Base-by-base conservation (phyloP, 1,140 invertebrate species). In the Ectropis grisescens region DNA sequence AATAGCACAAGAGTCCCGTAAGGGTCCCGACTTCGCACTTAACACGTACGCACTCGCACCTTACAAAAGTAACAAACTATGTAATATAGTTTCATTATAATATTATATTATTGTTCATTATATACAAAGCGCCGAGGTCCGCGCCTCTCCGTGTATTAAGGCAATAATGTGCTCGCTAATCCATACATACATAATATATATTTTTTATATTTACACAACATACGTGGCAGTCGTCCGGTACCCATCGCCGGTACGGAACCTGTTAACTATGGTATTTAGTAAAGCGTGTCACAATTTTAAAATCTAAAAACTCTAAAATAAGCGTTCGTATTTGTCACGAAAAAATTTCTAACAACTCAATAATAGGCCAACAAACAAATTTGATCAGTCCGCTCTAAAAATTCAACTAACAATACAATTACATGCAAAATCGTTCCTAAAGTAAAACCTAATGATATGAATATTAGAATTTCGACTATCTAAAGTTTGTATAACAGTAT, bases 361-460 rank as follows among this genome's bases (percentile, higher is more conserved):
- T 60, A 47, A 46, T 67, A 69, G 62, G 62, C 62, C 62, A 66
- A 47, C 47, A 58, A 64, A 70, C 52, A 54, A 66, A 68, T 53
- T 57, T 40, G 30, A 41, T 60, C 56, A 67, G 56, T 68, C 49
- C 49, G 47, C 41, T 50, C 33, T 26, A 61, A 53, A 48, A 57
- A 51, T 48, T 58, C 41, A 69, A 64, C 47, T 49, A 59, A 65
- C 44, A 53, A 55, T 45, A 26, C 10, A 38, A 56, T 45, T 44
- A 54, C 37, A 58, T 48, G 37, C 36, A 60, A 58, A 80, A 65
- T 70, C 59, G 55, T 57, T 52, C 54, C 71, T 76, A 76, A 80
- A 76, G 62, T 76, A 76, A 67, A 75, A 79, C 52, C 75, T 80
- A 80, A 74, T 80, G 75, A 80, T 80, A 80, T 80, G 75, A 75